Conservation (phyloP, 2,113 vertebrate genomes). For the Pycnonotus jocosus region DNA sequence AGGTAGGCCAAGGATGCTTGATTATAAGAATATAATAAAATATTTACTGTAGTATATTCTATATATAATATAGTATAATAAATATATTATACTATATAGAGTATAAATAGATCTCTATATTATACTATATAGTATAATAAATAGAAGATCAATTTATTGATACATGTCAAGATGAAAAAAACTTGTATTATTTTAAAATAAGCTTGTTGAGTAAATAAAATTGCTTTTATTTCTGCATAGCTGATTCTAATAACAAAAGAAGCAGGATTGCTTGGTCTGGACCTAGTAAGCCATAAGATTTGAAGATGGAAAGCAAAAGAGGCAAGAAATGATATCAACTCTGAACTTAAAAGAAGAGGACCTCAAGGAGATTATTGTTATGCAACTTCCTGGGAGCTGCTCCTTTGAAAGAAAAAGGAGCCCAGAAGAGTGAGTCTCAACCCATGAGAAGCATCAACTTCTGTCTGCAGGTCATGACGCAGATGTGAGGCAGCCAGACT, state of each 20-base stretch:
- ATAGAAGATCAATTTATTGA: neutral
- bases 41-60: neutral
- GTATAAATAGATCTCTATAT: too few species aligned
- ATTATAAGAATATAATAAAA: neutral
- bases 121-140: too few species aligned
- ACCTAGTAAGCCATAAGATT: neutral
- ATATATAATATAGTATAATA: too few species aligned
- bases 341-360: neutral
- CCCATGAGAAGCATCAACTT: neutral
- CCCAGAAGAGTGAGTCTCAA: neutral
- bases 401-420: neutral
- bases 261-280: neutral
- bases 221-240: neutral
- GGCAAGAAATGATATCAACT: neutral
- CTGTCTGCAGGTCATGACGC: neutral
- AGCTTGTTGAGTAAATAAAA: neutral
- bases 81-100: too few species aligned
- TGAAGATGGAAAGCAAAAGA: neutral
- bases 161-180: neutral
- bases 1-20: neutral
- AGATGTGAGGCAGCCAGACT: neutral
- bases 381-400: neutral
- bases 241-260: neutral
- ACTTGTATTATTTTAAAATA: neutral
- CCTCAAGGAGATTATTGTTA: neutral